A percentile compares a stretch with the other conserved stretches of the same genome.
Conservation (phyloP, 2,888 invertebrate species). For the Eulithis prunata region DNA sequence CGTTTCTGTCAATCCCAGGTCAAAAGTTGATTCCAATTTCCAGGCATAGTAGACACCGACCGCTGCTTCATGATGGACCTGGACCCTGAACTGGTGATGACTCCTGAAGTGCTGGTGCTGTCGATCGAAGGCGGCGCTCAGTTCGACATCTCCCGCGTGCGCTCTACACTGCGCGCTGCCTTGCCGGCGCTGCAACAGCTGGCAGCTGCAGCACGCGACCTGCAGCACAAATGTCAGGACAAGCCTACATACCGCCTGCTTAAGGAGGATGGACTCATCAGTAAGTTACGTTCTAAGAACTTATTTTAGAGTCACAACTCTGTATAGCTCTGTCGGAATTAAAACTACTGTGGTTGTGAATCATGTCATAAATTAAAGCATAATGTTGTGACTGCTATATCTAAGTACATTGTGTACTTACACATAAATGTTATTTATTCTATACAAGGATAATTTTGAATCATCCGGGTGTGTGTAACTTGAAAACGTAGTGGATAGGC, state of each 20-base stretch:
- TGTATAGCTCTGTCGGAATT: too few species aligned
- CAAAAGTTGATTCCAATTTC: constrained; percentile 7
- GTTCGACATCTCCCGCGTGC: constrained; percentile 91
- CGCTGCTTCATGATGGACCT: constrained; percentile 97
- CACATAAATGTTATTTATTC: too few species aligned
- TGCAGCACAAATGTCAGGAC: constrained; percentile 80
- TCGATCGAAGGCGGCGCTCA: constrained; percentile 91
- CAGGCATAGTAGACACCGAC: constrained; percentile 91
- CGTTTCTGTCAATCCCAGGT: too few species aligned
- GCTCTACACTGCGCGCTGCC: constrained; percentile 89
- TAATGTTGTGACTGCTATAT: too few species aligned
- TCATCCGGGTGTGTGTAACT: too few species aligned
- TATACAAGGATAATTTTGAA: too few species aligned
- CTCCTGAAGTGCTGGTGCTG: constrained; percentile 82
- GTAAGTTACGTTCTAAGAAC: constrained; percentile 73
- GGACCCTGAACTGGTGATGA: constrained; percentile 89
- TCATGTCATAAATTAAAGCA: too few species aligned
- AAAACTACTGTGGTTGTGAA: too few species aligned
- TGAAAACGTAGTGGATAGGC: too few species aligned
- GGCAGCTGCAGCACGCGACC: constrained; percentile 26
- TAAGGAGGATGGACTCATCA: constrained; percentile 82
- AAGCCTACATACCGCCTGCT: constrained; percentile 90
- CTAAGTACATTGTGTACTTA: too few species aligned
- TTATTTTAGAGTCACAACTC: too few species aligned
- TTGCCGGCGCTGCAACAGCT: constrained; percentile 70